These are phyloP conservation scores for Setipinna tenuifilis DNA, from an alignment of 2,797 vertebrate genomes.

Conservation along the genomic window DNA sequence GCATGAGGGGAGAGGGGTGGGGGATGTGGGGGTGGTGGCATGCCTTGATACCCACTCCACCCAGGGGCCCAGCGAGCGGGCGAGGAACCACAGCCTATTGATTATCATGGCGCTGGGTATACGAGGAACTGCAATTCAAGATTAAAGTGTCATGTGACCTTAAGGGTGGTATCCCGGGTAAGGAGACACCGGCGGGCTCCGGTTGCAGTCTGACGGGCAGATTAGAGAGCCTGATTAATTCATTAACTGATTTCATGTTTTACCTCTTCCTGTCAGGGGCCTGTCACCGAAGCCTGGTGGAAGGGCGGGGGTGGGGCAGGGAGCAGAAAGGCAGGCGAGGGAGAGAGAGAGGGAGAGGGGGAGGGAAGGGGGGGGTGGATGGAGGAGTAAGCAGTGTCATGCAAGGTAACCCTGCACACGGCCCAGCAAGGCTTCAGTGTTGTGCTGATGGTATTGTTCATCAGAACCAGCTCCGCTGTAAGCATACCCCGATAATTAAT, in stretches of 20 bases:
- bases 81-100: constrained; percentile 66
- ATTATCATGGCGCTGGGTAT: constrained; percentile 62
- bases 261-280: constrained; percentile 58
- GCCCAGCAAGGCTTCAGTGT: constrained; percentile 13
- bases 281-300: constrained; percentile 32
- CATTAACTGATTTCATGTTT: constrained; percentile 75
- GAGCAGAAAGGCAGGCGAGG: constrained; percentile 28
- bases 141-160: constrained; percentile 75
- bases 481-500: not conserved
- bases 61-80: constrained; percentile 53
- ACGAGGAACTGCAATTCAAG: constrained; percentile 76
- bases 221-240: constrained; percentile 81
- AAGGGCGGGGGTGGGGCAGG: constrained; percentile 7
- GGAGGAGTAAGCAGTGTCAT: constrained; percentile 10
- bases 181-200: constrained; percentile 73
- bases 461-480: not conserved
- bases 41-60: constrained; percentile 41
- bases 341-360: too few relatives aligned
- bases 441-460: not conserved
- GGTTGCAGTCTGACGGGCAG: constrained; percentile 75
- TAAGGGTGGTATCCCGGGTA: constrained; percentile 74
- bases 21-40: not conserved
- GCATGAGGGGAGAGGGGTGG: too few relatives aligned
- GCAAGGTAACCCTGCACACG: not conserved
- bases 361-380: not conserved